Evolutionary conservation across 2,113 vertebrate species (phyloP).

Genomic region (Theristicus caerulescens): DNA sequence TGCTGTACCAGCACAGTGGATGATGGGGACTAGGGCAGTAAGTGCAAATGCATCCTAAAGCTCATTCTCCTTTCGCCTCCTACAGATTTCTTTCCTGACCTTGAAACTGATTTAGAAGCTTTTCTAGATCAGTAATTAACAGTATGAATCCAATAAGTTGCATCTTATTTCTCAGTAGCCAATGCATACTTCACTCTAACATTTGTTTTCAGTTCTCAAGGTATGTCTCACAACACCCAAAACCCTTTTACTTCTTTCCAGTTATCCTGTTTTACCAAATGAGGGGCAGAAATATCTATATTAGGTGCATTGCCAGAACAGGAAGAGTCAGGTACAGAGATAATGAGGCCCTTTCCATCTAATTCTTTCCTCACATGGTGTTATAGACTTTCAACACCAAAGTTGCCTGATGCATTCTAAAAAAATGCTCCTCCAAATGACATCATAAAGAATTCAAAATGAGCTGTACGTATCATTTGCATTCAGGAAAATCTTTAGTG

Average conservation of each 20-base stretch:
- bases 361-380: not conserved
- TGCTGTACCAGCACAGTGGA: not conserved
- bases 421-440: not conserved
- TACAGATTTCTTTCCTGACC: not conserved
- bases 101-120: not conserved
- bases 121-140: not conserved
- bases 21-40: not conserved
- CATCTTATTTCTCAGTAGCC: not conserved
- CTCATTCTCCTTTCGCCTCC: not conserved
- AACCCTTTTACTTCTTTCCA: not conserved
- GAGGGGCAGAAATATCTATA: not conserved
- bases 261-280: not conserved
- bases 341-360: not conserved
- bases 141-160: not conserved
- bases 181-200: not conserved
- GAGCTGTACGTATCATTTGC: not conserved
- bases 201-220: not conserved
- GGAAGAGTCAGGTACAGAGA: not conserved
- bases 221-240: not conserved
- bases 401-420: not conserved
- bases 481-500: constrained; percentile 33
- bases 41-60: not conserved
- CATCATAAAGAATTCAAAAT: constrained; percentile 19
- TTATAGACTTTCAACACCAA: not conserved
- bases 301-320: not conserved